Evolutionary conservation across 92 coral and sea anemone genomes (phyloP).

Genomic region (Phenganax marumi): DNA sequence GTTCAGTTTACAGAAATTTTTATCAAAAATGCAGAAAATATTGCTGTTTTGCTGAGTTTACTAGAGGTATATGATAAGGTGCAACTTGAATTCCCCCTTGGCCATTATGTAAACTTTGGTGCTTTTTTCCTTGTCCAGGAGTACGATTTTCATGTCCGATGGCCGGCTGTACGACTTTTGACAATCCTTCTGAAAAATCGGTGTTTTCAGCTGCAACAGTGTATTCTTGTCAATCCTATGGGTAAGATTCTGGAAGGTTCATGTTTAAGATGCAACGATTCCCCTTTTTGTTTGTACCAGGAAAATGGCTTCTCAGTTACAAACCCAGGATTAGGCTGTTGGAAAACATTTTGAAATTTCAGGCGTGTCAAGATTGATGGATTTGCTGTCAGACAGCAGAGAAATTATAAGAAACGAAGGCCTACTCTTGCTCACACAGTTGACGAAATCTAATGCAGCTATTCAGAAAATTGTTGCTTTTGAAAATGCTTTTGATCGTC

Average conservation of each 20-base stretch:
- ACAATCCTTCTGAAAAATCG: conserved; percentile 89
- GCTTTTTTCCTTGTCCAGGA: conserved; percentile 57
- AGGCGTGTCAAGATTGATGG: conserved; percentile 98
- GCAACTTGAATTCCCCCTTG: background rate
- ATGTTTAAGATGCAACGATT: background rate
- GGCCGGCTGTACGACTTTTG: conserved; percentile 94
- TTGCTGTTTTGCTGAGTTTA: conserved; percentile 74
- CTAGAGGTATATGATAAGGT: conserved; percentile 65
- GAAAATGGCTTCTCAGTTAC: background rate
- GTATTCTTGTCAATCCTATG: conserved; percentile 90
- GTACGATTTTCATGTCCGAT: conserved; percentile 93
- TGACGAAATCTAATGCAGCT: conserved; percentile 95
- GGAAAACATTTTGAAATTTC: background rate
- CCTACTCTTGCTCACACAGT: conserved; percentile 76
- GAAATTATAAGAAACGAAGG: conserved; percentile 99
- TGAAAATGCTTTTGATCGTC: conserved; percentile 98
- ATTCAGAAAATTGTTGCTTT: conserved; percentile 99
- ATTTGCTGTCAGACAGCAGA: conserved; percentile 88
- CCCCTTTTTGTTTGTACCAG: background rate
- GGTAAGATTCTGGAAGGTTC: conserved; percentile 66
- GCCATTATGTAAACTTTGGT: background rate
- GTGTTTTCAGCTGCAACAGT: conserved; percentile 84
- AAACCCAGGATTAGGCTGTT: background rate
- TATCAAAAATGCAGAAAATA: conserved; percentile 90
- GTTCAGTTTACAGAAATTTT: conserved; percentile 95